A percentile compares a stretch with the other conserved stretches of the same genome.
Conservation (phyloP, 2,888 invertebrate species). For the Dolomedes plantarius region DNA sequence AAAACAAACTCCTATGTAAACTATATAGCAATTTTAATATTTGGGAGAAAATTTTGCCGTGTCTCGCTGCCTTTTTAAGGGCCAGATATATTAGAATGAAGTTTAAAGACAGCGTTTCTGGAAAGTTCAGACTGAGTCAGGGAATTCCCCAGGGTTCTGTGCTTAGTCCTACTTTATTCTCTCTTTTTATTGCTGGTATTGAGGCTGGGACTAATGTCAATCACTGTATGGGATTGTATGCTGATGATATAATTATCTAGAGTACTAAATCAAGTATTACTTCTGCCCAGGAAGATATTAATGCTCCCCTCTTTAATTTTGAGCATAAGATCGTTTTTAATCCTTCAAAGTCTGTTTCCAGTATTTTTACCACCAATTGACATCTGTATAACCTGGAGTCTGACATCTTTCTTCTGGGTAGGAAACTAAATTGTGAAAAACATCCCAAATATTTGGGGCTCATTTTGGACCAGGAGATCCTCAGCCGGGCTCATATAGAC, state of each 20-base stretch:
- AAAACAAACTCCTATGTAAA: neutral
- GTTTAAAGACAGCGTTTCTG: neutral
- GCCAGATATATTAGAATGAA: neutral
- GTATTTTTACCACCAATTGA: neutral
- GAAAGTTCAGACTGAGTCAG: constrained; percentile 15
- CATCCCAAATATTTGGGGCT: constrained; percentile 8
- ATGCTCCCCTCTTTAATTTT: too few species aligned
- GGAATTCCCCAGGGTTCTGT: constrained; percentile 1
- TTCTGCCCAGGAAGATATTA: neutral
- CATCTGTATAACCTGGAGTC: too few species aligned
- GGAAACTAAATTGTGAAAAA: neutral
- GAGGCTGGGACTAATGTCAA: neutral
- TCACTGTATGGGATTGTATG: neutral
- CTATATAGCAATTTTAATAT: constrained; percentile 1
- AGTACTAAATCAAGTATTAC: neutral
- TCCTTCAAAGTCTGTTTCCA: constrained; percentile 24
- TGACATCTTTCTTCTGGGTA: neutral
- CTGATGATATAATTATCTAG: constrained; percentile 16
- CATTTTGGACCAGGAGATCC: neutral
- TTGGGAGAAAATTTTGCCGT: neutral
- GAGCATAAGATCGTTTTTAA: constrained; percentile 22
- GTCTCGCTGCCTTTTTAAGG: constrained; percentile 12
- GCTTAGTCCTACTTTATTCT: constrained; percentile 21
- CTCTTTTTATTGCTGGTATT: constrained; percentile 10
- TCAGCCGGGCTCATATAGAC: too few species aligned